Percentiles rank a stretch among this genome's conserved stretches.
Conservation (phyloP, 1,140 invertebrate genomes). For the Hyles vespertilio region DNA sequence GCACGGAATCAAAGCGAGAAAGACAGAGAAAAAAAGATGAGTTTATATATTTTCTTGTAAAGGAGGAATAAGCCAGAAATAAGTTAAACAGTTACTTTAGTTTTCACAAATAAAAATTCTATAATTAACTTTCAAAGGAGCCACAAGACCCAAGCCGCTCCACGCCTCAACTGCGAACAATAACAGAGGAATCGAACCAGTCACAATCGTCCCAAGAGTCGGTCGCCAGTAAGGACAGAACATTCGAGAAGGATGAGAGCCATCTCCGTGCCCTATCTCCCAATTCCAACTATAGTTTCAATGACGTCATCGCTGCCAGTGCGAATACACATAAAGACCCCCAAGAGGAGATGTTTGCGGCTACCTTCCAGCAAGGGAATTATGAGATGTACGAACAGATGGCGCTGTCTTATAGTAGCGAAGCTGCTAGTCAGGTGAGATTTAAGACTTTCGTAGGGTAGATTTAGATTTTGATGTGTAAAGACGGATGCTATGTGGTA, state of each 20-base stretch:
- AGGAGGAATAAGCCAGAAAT: no score
- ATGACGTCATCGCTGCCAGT: conserved; percentile 39
- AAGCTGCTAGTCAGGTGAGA: conserved; percentile 51
- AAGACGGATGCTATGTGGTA: no score
- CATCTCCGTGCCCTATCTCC: conserved; percentile 53
- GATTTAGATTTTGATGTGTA: no score
- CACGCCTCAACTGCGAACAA: conserved; percentile 2
- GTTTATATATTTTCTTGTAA: no score
- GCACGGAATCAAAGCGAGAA: no score
- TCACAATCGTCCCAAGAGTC: conserved; percentile 57
- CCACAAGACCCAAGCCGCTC: conserved; percentile 2
- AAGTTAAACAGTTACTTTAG: no score
- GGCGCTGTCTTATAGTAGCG: conserved; percentile 62
- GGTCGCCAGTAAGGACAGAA: conserved; percentile 33
- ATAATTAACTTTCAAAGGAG: not conserved
- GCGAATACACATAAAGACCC: not conserved
- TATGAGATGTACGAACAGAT: conserved; percentile 65
- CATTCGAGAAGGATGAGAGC: conserved; percentile 56
- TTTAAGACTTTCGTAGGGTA: no score
- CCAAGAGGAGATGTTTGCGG: conserved; percentile 34
- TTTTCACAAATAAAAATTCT: no score
- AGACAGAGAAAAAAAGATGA: no score
- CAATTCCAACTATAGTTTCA: conserved; percentile 59
- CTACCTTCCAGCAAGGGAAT: conserved; percentile 37
- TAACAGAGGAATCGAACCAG: conserved; percentile 35